Evolutionary conservation across 2,888 invertebrate genomes (phyloP).

Genomic region (Tipula confusa): DNA sequence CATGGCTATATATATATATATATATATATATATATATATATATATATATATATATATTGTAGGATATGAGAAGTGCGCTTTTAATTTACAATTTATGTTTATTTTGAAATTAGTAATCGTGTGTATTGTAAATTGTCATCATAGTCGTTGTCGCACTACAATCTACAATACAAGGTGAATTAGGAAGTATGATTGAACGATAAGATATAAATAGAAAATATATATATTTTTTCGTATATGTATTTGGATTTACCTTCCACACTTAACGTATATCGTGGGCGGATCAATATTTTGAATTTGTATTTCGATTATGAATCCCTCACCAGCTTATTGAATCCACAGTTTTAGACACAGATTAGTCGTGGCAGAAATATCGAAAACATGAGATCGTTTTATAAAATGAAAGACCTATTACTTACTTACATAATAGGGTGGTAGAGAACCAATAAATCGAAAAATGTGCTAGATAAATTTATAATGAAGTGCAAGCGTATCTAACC

Average conservation of each 20-base stretch:
- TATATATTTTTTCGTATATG: background rate
- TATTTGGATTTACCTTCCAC: slow-evolving; percentile 9
- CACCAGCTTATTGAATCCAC: too few species aligned
- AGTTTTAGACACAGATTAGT: too few species aligned
- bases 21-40: too few species aligned
- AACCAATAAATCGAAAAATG: too few species aligned
- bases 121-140: background rate
- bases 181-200: slow-evolving; percentile 25
- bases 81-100: slow-evolving; percentile 20
- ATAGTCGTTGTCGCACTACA: background rate
- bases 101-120: background rate
- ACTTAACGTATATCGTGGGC: background rate
- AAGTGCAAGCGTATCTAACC: too few species aligned
- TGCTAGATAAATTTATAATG: too few species aligned
- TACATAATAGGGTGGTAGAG: too few species aligned
- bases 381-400: too few species aligned
- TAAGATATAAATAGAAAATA: slow-evolving; percentile 3
- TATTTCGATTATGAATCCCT: background rate
- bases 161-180: background rate
- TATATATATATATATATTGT: too few species aligned
- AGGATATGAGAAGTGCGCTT: slow-evolving; percentile 14
- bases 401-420: too few species aligned
- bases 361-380: too few species aligned
- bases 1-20: too few species aligned
- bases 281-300: background rate